Evolutionary conservation across 2,113 vertebrate species (phyloP).

Genomic region (Lepus americanus): DNA sequence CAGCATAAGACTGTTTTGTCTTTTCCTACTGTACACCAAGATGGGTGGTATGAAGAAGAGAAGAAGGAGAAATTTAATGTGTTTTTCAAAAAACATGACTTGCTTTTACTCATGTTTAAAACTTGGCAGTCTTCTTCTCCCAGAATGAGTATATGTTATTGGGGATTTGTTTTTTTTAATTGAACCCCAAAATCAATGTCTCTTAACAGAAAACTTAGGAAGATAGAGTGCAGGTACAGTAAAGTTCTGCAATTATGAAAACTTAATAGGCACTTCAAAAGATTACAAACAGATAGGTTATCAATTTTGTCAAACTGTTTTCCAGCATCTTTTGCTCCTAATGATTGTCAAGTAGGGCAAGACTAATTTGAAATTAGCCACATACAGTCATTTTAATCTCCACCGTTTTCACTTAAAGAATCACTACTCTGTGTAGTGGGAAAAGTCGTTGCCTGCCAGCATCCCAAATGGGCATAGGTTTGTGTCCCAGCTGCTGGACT

Average conservation of each 20-base stretch:
- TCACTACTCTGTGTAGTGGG: neutral
- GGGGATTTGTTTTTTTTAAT: neutral
- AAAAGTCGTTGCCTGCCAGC: no score
- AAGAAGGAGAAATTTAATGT: slow-evolving; percentile 11
- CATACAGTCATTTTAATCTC: slow-evolving; percentile 9
- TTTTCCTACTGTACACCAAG: neutral
- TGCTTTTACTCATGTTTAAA: slow-evolving; percentile 37
- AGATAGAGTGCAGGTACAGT: neutral
- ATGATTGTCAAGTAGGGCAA: neutral
- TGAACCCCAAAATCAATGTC: neutral
- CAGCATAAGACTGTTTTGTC: neutral
- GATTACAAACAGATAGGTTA: slow-evolving; percentile 33
- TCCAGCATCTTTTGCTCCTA: neutral
- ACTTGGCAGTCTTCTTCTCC: neutral
- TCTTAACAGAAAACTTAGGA: slow-evolving; percentile 57
- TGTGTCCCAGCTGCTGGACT: no score
- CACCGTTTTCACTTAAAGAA: neutral
- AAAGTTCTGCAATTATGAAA: slow-evolving; percentile 28
- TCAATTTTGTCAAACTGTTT: neutral
- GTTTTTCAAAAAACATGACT: slow-evolving; percentile 25
- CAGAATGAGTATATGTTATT: neutral
- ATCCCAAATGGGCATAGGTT: no score
- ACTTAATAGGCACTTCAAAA: neutral
- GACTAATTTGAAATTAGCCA: slow-evolving; percentile 24
- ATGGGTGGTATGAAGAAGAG: neutral